A percentile compares a stretch with the other conserved stretches of the same genome.
These are phyloP conservation scores for Peribatodes rhomboidaria DNA, from an alignment of 2,888 invertebrate genomes.

Conservation along the genomic window DNA sequence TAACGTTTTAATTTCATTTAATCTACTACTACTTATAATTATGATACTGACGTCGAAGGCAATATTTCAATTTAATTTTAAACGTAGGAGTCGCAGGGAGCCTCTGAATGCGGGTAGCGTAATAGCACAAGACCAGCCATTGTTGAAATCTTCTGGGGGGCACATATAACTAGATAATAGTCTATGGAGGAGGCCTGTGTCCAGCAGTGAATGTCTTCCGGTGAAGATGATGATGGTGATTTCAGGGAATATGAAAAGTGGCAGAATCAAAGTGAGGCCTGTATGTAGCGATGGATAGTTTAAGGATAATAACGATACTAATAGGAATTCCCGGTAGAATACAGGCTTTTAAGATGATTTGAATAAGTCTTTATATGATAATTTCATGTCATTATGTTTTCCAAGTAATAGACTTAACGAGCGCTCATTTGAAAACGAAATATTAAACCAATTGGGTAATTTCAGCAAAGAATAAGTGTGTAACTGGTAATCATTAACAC, in stretches of 20 bases:
- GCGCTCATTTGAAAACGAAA: not conserved
- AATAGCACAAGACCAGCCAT: no score
- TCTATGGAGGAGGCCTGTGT: no score
- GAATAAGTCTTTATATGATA: not conserved
- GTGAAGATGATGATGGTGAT: no score
- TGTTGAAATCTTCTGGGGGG: no score
- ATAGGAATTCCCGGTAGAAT: not conserved
- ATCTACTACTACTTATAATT: no score
- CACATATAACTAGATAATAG: no score
- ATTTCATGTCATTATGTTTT: not conserved
- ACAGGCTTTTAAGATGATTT: not conserved
- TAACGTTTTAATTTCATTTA: not conserved
- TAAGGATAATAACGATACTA: not conserved
- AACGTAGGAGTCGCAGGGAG: not conserved
- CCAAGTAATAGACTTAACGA: not conserved
- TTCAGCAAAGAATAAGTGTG: not conserved
- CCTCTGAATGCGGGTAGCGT: no score
- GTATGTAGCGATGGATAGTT: not conserved
- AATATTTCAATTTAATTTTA: not conserved
- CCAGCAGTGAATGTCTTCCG: no score
- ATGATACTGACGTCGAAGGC: not conserved
- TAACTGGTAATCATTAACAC: constrained; percentile 10
- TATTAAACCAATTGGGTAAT: not conserved
- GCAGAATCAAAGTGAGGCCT: not conserved
- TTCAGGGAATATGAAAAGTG: not conserved